Evolutionary conservation across 2,888 invertebrate species (phyloP), one percentile per base, ranked within the genome.

Genomic region (Slavum lentiscoides): DNA sequence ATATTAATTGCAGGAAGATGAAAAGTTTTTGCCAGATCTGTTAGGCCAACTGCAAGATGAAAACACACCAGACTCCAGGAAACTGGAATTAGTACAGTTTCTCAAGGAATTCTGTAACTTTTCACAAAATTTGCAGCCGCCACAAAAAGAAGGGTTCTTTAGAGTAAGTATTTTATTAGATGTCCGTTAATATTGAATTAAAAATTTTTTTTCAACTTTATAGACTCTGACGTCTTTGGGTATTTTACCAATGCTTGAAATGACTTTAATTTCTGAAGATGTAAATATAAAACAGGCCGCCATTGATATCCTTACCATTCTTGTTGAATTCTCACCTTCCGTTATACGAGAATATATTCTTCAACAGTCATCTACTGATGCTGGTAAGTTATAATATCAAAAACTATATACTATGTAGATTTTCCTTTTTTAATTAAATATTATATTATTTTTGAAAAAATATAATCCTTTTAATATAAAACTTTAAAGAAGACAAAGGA

Each of bases 51-150:
- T 99, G 85, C 95, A 94, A 84, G 95, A 96, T 87, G 93, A 94
- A 85, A 91, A 92, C 84, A 96, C 96, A 66, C 91, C 93, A 43
- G 92, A 96, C 84, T 87, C 89, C 19, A 94, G 96, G 86, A 90
- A 98, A 85, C 90, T 96, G 85, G 99, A 99, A 88, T 91, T 98
- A 86, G 95, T 98, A 84, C 89, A 97, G 85, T 99, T 99, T 89
- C 90, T 99, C 84, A 98, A 98, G 87, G 99, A 99, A 88, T 98
- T 98, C 89, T 98, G 98, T 89, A 96, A 96, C 88, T 98, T 98
- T 90, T 97, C 98, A 84, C 98, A 98, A 89, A 97, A 97, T 86
- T 89, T 99, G 84, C 99, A 99, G 87, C 96, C 97, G 23, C 96
- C 95, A 86, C 96, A 95, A 85, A 95, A 98, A 87, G 99, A 99